Base-by-base conservation (phyloP, 2,113 vertebrate genomes). In the Zapornia atra region DNA sequence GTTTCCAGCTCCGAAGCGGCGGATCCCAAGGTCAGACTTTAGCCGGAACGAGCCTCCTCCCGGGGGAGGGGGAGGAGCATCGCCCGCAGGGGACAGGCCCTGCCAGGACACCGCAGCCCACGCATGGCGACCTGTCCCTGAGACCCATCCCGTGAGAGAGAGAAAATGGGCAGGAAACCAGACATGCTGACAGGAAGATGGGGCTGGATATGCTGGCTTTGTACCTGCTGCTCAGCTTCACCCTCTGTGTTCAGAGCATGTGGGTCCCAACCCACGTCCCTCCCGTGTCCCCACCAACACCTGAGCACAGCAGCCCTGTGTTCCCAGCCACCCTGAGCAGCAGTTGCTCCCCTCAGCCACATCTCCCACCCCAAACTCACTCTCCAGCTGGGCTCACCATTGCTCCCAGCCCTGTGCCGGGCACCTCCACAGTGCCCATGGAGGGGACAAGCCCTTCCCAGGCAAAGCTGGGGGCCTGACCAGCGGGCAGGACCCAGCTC, bases 271-370 rank as follows among this genome's bases (percentile, higher is more conserved):
- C 20, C 34, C 5, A 3, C 28, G 15, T 9, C 54, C 9, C 31
- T 57, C n/a, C 8, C 25, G 8, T 0, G 1, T 11, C 15, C 38
- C 31, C 3, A 7, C 31, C 1, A 3, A 89, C 48, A 2, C 33
- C 76, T 26, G 10, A 46, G 48, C n/a, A n/a, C 17, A 86, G 26
- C 2, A 0, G 63, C 11, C 25, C 34, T n/a, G 28, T 0, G 0
- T 11, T 28, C 15, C 36, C 0, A 1, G 24, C 19, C 42, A 38
- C 17, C 31, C 46, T 0, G 0, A 53, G 15, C 1, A 3, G 42
- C 46, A 3, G 31, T 63, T 38, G 38, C 31, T 48, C 34, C 2
- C 6, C 0, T 0, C 1, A 33, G 46, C 51, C 2, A 2, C 36
- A 25, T 20, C 24, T 79, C 76, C 71, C 36, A 44, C 22, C 11